phyloP scores from a whole-genome alignment of 2,797 vertebrate genomes.

The Hippocampus kuda region DNA sequence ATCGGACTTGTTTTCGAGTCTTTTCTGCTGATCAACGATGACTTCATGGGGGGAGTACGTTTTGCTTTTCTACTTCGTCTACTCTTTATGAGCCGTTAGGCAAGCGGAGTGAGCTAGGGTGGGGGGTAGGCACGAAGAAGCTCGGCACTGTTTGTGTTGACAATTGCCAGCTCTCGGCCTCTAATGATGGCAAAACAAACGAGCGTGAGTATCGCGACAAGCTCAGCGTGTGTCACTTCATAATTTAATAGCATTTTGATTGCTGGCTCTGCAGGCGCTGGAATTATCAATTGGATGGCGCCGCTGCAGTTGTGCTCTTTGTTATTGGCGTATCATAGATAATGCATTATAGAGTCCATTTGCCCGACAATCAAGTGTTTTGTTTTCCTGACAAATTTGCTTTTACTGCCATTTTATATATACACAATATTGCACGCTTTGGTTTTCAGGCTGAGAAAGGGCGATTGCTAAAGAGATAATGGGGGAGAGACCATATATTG shows the following conservation, averaged over 20 bases:
- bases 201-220: slow-evolving; percentile 17
- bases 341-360: slow-evolving; percentile 7
- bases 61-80: neutral
- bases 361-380: slow-evolving; percentile 5
- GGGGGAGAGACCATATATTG: neutral
- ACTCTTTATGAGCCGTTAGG: neutral
- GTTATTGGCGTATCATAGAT: neutral
- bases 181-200: slow-evolving; percentile 56
- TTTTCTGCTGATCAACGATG: neutral
- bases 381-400: slow-evolving; percentile 3
- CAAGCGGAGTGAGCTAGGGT: neutral
- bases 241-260: slow-evolving; percentile 59
- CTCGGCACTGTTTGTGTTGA: slow-evolving; percentile 8
- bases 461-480: neutral
- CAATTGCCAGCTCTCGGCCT: slow-evolving; percentile 31
- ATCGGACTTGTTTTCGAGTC: neutral
- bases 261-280: slow-evolving; percentile 29
- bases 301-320: neutral
- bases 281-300: slow-evolving; percentile 29
- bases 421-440: neutral
- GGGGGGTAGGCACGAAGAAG: neutral
- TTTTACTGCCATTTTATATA: slow-evolving; percentile 6
- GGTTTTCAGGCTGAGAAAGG: slow-evolving; percentile 7
- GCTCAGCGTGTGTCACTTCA: slow-evolving; percentile 45
- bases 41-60: neutral